Evolutionary conservation across 2,113 vertebrate genomes (phyloP), one percentile per base, ranked within the genome.

Genomic region (Gavialis gangeticus): DNA sequence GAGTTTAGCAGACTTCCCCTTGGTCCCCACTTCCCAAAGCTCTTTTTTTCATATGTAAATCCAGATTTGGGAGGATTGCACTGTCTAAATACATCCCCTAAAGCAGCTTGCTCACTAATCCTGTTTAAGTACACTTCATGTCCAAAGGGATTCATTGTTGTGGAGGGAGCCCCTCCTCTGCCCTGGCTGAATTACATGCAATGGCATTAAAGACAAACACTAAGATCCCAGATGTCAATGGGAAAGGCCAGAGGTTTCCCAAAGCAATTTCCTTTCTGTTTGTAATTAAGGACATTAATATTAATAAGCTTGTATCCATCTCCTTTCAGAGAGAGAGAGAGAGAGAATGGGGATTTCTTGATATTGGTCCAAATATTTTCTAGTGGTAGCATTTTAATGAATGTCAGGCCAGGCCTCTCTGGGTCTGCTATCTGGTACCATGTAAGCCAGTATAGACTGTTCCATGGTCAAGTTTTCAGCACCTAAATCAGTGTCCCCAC

Each of bases 1-100:
- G 4, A 34, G 69, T 73, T 73, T 73, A 73, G 46, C 54, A 89
- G 71, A 3, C 34, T 57, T 89, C 19, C 60, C 84, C 63, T 75
- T 73, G 92, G 28, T 75, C 27, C 5, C 34, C 62, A 71, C 57
- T 63, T 83, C 56, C 22, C 28, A 56, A 18, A 63, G 73, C 17
- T 92, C 63, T n/a, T 93, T 75, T 46, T 93, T 89, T 80, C 64
- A 25, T 22, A 69, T 79, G 82, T 75, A 92, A 85, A 95, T 21
- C 19, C 93, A 85, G 75, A 55, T 92, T 93, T 91, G 55, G 67
- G 64, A 85, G 84, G 77, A 89, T 46, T 59, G 67, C 56, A 24
- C 76, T 92, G 90, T 89, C 79, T 87, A 24, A 67, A 63, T 83
- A 59, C 84, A 79, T 85, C 63, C 69, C 37, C 37, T 83, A 58